Evolutionary conservation across 2,113 vertebrate genomes (phyloP).

Genomic region (Burhinus bistriatus): DNA sequence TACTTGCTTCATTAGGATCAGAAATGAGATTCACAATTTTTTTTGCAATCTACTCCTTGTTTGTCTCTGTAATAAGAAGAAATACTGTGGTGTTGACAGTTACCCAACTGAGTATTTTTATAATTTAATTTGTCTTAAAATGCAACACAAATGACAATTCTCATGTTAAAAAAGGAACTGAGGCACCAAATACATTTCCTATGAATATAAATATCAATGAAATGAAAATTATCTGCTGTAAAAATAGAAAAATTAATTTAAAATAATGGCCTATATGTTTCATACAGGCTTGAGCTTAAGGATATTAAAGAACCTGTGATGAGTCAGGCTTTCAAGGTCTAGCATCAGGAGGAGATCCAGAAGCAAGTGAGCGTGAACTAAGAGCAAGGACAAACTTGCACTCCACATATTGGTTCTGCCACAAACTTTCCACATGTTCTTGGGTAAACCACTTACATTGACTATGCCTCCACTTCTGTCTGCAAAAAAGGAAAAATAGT

Average conservation of each 20-base stretch:
- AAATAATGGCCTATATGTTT: not conserved
- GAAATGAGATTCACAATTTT: constrained; percentile 60
- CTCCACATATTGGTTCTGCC: not conserved
- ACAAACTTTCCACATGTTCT: not conserved
- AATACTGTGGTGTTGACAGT: constrained; percentile 7
- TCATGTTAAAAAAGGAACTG: constrained; percentile 35
- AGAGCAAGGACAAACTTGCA: not conserved
- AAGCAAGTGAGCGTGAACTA: not conserved
- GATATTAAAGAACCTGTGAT: not conserved
- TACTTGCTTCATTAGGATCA: constrained; percentile 65
- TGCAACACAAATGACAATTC: constrained; percentile 41
- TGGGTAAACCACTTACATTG: not conserved
- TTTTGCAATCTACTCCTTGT: constrained; percentile 37
- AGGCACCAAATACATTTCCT: not conserved
- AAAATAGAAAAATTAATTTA: not conserved
- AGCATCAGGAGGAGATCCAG: not conserved
- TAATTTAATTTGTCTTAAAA: constrained; percentile 52
- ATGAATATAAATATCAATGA: not conserved
- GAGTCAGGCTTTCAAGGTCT: not conserved
- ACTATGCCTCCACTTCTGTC: not conserved
- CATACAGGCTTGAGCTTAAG: not conserved
- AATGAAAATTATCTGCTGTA: not conserved
- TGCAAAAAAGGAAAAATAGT: not conserved
- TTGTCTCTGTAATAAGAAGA: constrained; percentile 10
- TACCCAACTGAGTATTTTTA: constrained; percentile 34